phyloP scores from a whole-genome alignment of 2,797 vertebrate species.

The Orestias chungarensis region DNA sequence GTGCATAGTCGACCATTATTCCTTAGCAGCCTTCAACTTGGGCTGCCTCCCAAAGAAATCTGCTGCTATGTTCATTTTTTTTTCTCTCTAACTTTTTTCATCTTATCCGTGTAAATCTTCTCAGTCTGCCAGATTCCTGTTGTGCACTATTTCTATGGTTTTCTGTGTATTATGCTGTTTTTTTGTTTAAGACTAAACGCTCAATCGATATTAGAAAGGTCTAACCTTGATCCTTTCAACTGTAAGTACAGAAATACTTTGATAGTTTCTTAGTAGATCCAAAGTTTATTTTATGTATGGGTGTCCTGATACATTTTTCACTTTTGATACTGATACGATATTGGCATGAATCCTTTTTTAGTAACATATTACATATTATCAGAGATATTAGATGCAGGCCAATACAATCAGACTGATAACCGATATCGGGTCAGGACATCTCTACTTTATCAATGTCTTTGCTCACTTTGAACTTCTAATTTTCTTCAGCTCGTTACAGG shows the following conservation, averaged over 20 bases:
- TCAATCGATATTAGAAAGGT: slow-evolving; percentile 23
- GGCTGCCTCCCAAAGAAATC: slow-evolving; percentile 52
- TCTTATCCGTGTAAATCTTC: slow-evolving; percentile 71
- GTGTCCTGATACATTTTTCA: too few species aligned
- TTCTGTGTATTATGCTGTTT: slow-evolving; percentile 43
- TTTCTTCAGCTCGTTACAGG: not conserved
- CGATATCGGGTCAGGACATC: too few species aligned
- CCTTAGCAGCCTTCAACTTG: slow-evolving; percentile 43
- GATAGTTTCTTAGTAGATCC: slow-evolving; percentile 1
- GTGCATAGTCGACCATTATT: slow-evolving; percentile 70
- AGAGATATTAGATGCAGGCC: too few species aligned
- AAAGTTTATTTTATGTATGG: not conserved
- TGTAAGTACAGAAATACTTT: not conserved
- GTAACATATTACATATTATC: too few species aligned
- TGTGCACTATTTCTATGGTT: slow-evolving; percentile 70
- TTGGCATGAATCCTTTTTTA: too few species aligned
- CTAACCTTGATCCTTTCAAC: not conserved
- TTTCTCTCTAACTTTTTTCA: slow-evolving; percentile 48
- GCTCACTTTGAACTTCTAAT: not conserved
- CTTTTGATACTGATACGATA: too few species aligned
- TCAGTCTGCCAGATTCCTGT: slow-evolving; percentile 65
- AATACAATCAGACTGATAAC: too few species aligned
- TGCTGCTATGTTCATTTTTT: slow-evolving; percentile 44
- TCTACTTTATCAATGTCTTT: too few species aligned
- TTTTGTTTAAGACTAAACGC: slow-evolving; percentile 15